Evolutionary conservation across 2,797 vertebrate species (phyloP).

Genomic region (Catharus ustulatus): DNA sequence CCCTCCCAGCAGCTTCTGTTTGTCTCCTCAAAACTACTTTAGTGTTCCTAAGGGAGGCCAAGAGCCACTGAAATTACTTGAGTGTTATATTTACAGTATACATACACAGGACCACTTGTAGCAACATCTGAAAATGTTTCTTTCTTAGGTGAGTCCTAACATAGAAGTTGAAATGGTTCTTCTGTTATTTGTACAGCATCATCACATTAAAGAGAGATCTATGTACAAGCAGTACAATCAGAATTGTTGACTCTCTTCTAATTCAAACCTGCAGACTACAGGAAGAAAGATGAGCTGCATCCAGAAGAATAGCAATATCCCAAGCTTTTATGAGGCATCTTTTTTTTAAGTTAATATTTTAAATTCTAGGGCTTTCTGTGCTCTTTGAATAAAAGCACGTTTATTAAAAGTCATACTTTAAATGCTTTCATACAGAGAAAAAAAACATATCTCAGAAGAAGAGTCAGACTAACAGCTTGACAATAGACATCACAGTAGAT

Average conservation of each 20-base stretch:
- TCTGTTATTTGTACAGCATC: neutral
- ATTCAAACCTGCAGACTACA: neutral
- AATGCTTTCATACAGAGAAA: neutral
- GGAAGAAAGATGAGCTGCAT: neutral
- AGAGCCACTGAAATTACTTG: neutral
- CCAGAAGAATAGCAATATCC: neutral
- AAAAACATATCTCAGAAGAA: neutral
- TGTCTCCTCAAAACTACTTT: neutral
- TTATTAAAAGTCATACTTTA: neutral
- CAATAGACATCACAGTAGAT: neutral
- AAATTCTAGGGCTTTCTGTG: neutral
- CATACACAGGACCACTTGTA: fast-evolving
- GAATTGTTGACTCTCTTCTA: neutral
- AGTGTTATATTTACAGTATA: neutral
- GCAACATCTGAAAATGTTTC: neutral
- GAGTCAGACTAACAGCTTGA: slow-evolving; percentile 7
- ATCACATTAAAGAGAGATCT: neutral
- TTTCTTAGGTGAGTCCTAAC: neutral
- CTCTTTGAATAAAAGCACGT: neutral
- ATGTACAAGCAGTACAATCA: neutral
- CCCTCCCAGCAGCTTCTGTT: neutral
- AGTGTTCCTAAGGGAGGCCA: neutral
- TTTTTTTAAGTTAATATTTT: slow-evolving; percentile 15
- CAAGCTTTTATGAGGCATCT: neutral
- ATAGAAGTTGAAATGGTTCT: neutral